phyloP scores from a whole-genome alignment of 2,888 invertebrate genomes.

The Troides aeacus region DNA sequence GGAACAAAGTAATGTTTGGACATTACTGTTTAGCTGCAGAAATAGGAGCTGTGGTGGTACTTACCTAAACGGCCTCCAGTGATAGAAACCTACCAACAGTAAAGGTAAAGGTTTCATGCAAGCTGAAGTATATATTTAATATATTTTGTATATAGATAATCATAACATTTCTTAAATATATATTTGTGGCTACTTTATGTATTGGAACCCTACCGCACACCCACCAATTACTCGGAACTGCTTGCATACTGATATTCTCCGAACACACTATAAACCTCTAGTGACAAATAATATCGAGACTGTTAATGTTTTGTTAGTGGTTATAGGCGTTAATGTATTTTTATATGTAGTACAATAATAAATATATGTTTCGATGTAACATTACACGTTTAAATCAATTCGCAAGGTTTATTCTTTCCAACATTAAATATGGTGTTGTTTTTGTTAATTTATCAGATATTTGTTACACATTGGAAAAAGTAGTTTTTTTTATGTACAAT shows the following conservation, averaged over 20 bases:
- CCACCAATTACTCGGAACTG: slow-evolving; percentile 72
- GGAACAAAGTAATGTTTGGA: too few relatives aligned
- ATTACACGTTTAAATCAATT: neutral
- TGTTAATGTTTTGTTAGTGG: slow-evolving; percentile 24
- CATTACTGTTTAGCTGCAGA: too few relatives aligned
- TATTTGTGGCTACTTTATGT: neutral
- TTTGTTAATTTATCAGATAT: neutral
- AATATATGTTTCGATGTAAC: too few relatives aligned
- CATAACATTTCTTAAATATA: too few relatives aligned
- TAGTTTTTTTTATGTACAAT: neutral
- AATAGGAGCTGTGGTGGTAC: too few relatives aligned
- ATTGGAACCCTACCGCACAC: slow-evolving; percentile 34
- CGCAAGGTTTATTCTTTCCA: neutral
- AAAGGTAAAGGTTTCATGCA: too few relatives aligned
- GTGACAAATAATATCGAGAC: slow-evolving; percentile 46
- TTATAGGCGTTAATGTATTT: too few relatives aligned
- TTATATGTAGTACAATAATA: too few relatives aligned
- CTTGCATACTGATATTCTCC: slow-evolving; percentile 70
- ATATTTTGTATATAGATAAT: too few relatives aligned
- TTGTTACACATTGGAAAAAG: neutral
- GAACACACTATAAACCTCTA: slow-evolving; percentile 51
- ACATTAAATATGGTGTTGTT: neutral
- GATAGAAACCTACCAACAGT: too few relatives aligned
- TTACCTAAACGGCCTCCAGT: too few relatives aligned
- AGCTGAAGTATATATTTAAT: too few relatives aligned